A percentile compares a stretch with the other conserved stretches of the same genome.
phyloP scores from a whole-genome alignment of 2,797 vertebrate species.

The Okamejei kenojei region DNA sequence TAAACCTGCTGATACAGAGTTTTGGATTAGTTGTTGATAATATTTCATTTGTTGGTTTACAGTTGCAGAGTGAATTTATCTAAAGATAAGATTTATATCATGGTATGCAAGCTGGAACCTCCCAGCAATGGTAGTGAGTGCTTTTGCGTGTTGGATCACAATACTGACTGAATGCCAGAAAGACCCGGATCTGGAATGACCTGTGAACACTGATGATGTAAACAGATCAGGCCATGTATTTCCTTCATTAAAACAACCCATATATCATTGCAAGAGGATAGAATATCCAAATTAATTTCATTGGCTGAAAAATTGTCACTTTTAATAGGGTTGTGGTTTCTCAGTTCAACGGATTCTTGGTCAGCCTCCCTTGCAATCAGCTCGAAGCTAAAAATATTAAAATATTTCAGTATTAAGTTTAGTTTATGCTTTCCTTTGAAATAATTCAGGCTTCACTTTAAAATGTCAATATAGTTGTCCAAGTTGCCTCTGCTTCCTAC shows the following conservation, averaged over 20 bases:
- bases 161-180: not conserved
- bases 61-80: not conserved
- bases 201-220: not conserved
- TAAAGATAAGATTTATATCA: not conserved
- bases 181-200: not conserved
- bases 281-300: not conserved
- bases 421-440: not conserved
- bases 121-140: not conserved
- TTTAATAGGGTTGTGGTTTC: not conserved
- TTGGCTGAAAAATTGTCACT: not conserved
- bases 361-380: too few relatives aligned
- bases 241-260: not conserved
- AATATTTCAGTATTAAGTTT: not conserved
- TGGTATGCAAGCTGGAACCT: not conserved
- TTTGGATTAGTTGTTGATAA: not conserved
- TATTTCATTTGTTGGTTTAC: not conserved
- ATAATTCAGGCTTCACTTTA: not conserved
- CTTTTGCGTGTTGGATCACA: not conserved
- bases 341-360: not conserved
- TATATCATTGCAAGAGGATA: not conserved
- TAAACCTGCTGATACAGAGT: not conserved
- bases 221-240: not conserved
- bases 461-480: not conserved
- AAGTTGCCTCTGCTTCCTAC: not conserved
- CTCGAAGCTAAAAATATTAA: not conserved